Conservation (phyloP, 2,113 vertebrate species). For the Salvelinus alpinus region DNA sequence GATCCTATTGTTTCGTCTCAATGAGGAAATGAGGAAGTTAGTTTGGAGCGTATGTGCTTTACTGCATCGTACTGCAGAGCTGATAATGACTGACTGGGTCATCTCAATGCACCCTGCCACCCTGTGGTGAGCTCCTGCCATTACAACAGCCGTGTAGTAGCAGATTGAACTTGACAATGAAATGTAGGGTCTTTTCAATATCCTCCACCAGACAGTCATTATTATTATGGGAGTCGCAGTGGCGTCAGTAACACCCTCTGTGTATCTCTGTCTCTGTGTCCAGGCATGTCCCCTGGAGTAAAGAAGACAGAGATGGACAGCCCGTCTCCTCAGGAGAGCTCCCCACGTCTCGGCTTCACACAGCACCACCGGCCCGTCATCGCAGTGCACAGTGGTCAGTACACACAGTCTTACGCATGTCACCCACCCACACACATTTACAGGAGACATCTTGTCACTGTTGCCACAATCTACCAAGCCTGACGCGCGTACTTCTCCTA, state of each 20-base stretch:
- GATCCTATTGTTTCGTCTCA: too few relatives aligned
- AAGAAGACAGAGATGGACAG: slow-evolving; percentile 97
- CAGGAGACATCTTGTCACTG: background rate
- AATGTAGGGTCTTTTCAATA: too few relatives aligned
- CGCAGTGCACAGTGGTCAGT: slow-evolving; percentile 95
- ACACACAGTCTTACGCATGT: background rate
- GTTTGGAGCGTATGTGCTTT: too few relatives aligned
- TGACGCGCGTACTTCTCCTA: background rate
- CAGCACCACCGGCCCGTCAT: slow-evolving; percentile 98
- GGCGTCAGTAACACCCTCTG: background rate
- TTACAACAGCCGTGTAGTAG: background rate
- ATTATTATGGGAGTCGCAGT: too few relatives aligned
- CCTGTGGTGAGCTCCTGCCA: slow-evolving; percentile 22
- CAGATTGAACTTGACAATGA: background rate
- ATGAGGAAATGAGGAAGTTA: too few relatives aligned
- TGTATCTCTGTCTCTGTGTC: slow-evolving; percentile 23
- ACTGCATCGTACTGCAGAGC: too few relatives aligned
- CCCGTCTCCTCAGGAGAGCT: slow-evolving; percentile 92
- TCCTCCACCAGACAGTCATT: too few relatives aligned
- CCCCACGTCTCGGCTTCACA: slow-evolving; percentile 91
- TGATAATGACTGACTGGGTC: too few relatives aligned
- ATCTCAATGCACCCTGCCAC: slow-evolving; percentile 17
- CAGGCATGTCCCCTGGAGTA: slow-evolving; percentile 92
- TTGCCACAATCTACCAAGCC: background rate
- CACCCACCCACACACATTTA: background rate